Base-by-base conservation (phyloP, 2,888 invertebrate genomes). In the Nipponacmea schrenckii region DNA sequence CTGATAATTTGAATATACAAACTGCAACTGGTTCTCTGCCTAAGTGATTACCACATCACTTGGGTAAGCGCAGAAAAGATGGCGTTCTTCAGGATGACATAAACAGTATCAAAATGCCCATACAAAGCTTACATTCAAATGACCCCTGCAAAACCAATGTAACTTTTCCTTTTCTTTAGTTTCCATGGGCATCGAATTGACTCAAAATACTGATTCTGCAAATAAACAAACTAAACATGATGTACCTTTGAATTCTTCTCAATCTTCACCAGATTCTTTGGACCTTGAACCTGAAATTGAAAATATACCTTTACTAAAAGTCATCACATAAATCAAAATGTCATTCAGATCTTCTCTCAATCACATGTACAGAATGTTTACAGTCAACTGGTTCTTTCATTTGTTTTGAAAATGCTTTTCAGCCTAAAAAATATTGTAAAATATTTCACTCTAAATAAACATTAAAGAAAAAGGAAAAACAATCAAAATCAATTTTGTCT, bases 381-480 rank as follows among this genome's bases (percentile, higher is more conserved):
- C 48, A 17, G 15, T 48, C 15, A 48, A 48, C 15, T 48, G 48
- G 48, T 48, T 48, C 48, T n/a, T 17, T 48, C n/a, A 48, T 48
- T 48, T n/a, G n/a, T 17, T 48, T 48, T 48, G 48, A 48, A 48
- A 48, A 48, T 48, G 48, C 14, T 17, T 17, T 17, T n/a, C 48
- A 48, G n/a, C 48, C n/a, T 48, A 48, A 48, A 48, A 48, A 48
- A 48, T n/a, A 48, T 48, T 48, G n/a, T n/a, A n/a, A n/a, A n/a
- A n/a, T n/a, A n/a, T n/a, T n/a, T n/a, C n/a, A n/a, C n/a, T n/a
- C n/a, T n/a, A 3, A n/a, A n/a, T n/a, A n/a, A n/a, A n/a, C n/a
- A n/a, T n/a, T n/a, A n/a, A n/a, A n/a, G n/a, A n/a, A n/a, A n/a
- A n/a, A n/a, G n/a, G n/a, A n/a, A n/a, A n/a, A n/a, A n/a, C n/a